Percentiles rank a stretch among this genome's conserved stretches.
Evolutionary conservation across 2,797 vertebrate genomes (phyloP).

Genomic region (Eidolon dupreanum): DNA sequence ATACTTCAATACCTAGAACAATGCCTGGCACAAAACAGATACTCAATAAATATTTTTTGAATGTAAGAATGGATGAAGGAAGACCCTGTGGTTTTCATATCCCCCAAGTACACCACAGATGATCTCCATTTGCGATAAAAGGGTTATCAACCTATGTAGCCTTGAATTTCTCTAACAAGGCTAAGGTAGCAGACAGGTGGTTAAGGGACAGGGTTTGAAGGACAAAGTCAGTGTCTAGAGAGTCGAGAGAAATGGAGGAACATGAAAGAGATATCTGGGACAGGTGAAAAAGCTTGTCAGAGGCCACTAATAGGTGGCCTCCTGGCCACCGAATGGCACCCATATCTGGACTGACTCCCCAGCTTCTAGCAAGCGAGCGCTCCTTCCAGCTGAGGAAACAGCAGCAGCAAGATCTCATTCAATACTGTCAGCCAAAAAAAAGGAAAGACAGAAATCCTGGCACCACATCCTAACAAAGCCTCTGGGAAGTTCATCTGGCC

Average conservation of each 20-base stretch:
- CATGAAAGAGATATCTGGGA: background rate
- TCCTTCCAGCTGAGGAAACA: background rate
- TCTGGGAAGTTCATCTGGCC: background rate
- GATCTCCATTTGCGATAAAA: background rate
- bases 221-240: background rate
- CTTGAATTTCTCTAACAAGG: background rate
- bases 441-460: background rate
- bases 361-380: background rate
- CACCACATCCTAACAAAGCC: background rate
- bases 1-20: background rate
- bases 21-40: background rate
- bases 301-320: background rate
- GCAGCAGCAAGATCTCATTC: background rate
- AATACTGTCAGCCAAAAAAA: background rate
- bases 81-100: background rate
- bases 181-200: background rate
- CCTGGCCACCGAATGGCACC: background rate
- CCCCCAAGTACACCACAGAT: background rate
- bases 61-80: background rate
- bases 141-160: background rate
- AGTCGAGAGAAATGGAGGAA: background rate
- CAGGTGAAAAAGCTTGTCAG: background rate
- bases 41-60: background rate
- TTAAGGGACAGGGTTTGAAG: background rate
- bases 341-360: background rate